Percentiles rank a stretch among this genome's conserved stretches.
Conservation (phyloP, 1,140 invertebrate species). For the Ganaspis sp. region DNA sequence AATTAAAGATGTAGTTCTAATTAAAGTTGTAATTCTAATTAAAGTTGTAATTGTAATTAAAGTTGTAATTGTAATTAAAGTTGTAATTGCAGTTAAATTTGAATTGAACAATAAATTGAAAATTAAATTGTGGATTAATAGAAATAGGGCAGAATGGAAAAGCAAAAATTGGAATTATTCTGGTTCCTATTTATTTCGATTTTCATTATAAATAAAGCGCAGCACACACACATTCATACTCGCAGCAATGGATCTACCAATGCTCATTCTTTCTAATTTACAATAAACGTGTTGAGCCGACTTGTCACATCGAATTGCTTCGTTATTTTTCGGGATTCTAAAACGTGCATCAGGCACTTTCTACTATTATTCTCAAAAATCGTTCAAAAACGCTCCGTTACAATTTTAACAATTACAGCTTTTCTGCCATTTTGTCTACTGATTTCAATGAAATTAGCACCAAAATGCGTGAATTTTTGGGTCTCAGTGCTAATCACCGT, state of each 20-base stretch:
- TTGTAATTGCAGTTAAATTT: no score
- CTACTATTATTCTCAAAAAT: conserved; percentile 39
- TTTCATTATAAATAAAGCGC: conserved; percentile 74
- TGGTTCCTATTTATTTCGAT: conserved; percentile 64
- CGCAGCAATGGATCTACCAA: conserved; percentile 65
- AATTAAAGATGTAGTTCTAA: conserved; percentile 61
- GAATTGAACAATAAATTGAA: no score
- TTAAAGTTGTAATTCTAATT: conserved; percentile 72
- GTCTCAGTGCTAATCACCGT: conserved; percentile 20
- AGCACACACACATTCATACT: conserved; percentile 74
- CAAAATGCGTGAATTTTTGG: conserved; percentile 28
- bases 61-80: no score
- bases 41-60: no score
- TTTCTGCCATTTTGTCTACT: neutral
- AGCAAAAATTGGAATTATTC: conserved; percentile 35
- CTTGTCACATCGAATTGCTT: conserved; percentile 50
- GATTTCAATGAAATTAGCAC: conserved; percentile 25
- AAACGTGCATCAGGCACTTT: conserved; percentile 51
- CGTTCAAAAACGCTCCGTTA: conserved; percentile 42
- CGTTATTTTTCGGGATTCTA: conserved; percentile 51
- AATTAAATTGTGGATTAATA: no score
- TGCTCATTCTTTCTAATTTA: conserved; percentile 63
- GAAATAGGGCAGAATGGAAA: conserved; percentile 25
- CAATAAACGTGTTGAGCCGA: conserved; percentile 55
- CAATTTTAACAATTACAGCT: neutral